Evolutionary conservation across 2,888 invertebrate species (phyloP).

Genomic region (Chaitophorus viminalis): DNA sequence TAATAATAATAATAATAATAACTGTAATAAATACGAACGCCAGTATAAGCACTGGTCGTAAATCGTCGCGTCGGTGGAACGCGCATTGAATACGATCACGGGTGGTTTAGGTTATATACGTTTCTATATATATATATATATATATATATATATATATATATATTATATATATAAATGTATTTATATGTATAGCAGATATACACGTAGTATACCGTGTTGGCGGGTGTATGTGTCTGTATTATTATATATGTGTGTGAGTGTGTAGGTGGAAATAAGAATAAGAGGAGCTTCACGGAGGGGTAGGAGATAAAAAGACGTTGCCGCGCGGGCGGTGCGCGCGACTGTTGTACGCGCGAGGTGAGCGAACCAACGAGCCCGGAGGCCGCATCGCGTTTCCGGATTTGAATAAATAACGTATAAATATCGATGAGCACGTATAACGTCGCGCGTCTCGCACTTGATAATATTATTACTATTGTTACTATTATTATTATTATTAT

Average conservation of each 20-base stretch:
- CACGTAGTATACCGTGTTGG: neutral
- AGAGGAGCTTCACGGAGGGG: conserved; percentile 18
- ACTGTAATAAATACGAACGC: conserved; percentile 20
- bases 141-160: neutral
- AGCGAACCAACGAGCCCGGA: conserved; percentile 12
- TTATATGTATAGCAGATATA: conserved; percentile 13
- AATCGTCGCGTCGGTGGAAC: conserved; percentile 52
- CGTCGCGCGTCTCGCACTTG: conserved; percentile 42
- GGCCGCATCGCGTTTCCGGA: conserved; percentile 51
- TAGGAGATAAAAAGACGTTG: neutral
- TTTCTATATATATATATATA: no score
- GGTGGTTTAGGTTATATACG: conserved; percentile 11
- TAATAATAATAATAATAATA: conserved; percentile 32
- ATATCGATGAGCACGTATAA: conserved; percentile 54
- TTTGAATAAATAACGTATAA: conserved; percentile 61
- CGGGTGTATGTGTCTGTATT: no score
- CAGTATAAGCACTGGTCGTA: conserved; percentile 40
- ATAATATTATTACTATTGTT: conserved; percentile 38
- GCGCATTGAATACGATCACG: conserved; percentile 53
- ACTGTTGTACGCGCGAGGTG: neutral
- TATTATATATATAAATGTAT: neutral
- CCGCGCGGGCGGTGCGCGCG: neutral
- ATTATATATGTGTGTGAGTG: neutral
- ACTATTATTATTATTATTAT: no score
- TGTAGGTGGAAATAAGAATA: neutral